Evolutionary conservation across 1,140 invertebrate species (phyloP).

Genomic region (Conus ventricosus): DNA sequence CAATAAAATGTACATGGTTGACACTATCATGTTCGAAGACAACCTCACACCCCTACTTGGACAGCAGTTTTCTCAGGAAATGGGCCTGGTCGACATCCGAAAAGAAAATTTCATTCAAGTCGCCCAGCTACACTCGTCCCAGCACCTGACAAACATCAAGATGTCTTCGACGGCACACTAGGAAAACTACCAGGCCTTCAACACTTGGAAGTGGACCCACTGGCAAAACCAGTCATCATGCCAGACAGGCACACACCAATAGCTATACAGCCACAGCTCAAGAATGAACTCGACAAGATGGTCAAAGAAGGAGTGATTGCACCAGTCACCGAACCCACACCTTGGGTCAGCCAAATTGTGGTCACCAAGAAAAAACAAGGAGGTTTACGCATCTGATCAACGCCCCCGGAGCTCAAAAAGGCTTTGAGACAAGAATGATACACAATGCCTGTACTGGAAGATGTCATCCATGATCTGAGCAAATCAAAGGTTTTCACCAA

Average conservation of each 20-base stretch:
- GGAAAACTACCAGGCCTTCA: conserved; percentile 10
- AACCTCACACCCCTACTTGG: conserved; percentile 2
- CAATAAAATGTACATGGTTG: neutral
- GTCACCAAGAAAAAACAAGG: conserved; percentile 47
- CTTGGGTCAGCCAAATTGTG: conserved; percentile 52
- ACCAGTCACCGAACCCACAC: conserved; percentile 50
- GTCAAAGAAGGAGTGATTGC: conserved; percentile 38
- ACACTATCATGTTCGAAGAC: neutral
- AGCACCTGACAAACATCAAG: neutral
- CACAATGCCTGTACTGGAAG: conserved; percentile 52
- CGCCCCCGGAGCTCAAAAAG: conserved; percentile 54
- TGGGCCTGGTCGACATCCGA: neutral
- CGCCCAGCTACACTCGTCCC: neutral
- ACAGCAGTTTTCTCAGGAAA: neutral
- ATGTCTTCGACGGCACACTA: neutral
- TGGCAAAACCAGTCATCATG: conserved; percentile 34
- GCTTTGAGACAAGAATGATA: conserved; percentile 48
- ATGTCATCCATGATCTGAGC: conserved; percentile 44
- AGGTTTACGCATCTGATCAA: conserved; percentile 49
- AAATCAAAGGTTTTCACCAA: conserved; percentile 54
- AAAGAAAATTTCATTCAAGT: neutral
- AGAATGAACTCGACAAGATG: conserved; percentile 43
- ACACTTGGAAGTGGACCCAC: conserved; percentile 30
- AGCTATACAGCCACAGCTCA: conserved; percentile 33
- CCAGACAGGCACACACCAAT: conserved; percentile 37